phyloP scores from a whole-genome alignment of 2,888 invertebrate genomes.

The Philereme vetulata region DNA sequence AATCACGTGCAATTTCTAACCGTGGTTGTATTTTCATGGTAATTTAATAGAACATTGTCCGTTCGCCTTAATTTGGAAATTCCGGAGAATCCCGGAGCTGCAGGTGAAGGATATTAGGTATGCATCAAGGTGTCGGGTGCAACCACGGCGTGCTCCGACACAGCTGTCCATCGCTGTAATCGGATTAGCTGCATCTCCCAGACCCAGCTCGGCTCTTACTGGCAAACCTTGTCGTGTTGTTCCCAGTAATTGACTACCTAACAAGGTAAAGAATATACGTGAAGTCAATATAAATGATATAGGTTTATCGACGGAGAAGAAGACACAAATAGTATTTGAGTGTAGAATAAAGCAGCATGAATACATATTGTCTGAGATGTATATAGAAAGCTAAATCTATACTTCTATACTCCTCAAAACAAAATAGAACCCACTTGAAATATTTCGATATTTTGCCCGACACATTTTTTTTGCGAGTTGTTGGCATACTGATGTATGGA shows the following conservation, averaged over 20 bases:
- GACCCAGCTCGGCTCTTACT: conserved; percentile 21
- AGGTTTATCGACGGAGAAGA: too few relatives aligned
- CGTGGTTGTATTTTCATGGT: conserved; percentile 34
- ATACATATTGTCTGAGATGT: too few relatives aligned
- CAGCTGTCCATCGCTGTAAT: conserved; percentile 55
- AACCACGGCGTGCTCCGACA: conserved; percentile 42
- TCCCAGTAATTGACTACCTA: neutral
- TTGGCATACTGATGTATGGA: too few relatives aligned
- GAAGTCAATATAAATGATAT: too few relatives aligned
- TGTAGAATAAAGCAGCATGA: too few relatives aligned
- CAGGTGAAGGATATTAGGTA: conserved; percentile 55
- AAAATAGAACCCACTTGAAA: too few relatives aligned
- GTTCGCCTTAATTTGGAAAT: conserved; percentile 37
- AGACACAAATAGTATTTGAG: too few relatives aligned
- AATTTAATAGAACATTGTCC: conserved; percentile 40
- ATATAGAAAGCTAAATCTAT: too few relatives aligned
- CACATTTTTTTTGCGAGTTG: too few relatives aligned
- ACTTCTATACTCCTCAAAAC: too few relatives aligned
- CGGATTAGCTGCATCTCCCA: conserved; percentile 50
- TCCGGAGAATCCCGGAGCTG: conserved; percentile 26
- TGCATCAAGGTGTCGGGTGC: conserved; percentile 49
- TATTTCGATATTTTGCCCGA: too few relatives aligned
- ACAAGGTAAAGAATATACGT: too few relatives aligned
- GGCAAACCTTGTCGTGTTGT: neutral
- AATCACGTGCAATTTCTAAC: conserved; percentile 29